Evolutionary conservation across 2,113 vertebrate species (phyloP).

Genomic region (Dipodomys stephensi): DNA sequence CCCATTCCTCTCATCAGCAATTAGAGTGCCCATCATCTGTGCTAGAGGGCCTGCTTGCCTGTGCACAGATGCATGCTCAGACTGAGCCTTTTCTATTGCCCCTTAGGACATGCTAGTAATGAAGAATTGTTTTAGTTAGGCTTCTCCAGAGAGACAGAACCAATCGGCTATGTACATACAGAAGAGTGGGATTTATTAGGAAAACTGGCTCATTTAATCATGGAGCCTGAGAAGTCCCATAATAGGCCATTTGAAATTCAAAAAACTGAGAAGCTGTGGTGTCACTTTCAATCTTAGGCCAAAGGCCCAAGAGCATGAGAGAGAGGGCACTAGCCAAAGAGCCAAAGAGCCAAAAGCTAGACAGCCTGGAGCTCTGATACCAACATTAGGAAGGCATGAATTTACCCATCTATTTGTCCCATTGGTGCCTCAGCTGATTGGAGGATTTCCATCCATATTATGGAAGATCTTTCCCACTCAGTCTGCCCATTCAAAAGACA

Average conservation of each 20-base stretch:
- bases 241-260: neutral
- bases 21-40: neutral
- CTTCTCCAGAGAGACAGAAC: neutral
- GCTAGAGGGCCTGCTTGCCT: too few species aligned
- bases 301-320: neutral
- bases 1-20: neutral
- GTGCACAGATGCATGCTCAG: neutral
- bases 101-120: neutral
- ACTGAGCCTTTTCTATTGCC: neutral
- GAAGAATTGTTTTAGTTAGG: neutral
- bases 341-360: neutral
- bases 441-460: neutral
- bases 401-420: neutral
- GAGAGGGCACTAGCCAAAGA: neutral
- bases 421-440: neutral
- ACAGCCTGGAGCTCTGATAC: neutral
- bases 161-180: neutral
- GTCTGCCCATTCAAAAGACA: neutral
- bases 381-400: neutral
- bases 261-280: neutral
- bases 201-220: neutral
- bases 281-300: neutral
- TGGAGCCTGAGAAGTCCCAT: neutral
- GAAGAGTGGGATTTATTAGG: neutral
- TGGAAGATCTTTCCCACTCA: neutral